Conservation (phyloP, 2,113 vertebrate genomes). For the Chaetodon auriga region DNA sequence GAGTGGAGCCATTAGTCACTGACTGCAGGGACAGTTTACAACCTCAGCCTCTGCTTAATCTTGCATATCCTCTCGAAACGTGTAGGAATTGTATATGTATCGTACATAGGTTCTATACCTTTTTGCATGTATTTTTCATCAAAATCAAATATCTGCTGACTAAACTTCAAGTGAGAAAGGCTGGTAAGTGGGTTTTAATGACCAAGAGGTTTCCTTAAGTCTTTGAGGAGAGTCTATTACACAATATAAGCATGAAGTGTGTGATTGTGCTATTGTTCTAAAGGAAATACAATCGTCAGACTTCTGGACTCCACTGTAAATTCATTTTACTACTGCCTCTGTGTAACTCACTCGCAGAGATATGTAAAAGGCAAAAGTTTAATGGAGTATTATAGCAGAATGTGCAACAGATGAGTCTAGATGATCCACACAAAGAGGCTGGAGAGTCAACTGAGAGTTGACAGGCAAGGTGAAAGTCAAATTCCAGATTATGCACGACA, state of each 20-base stretch:
- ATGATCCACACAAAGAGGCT: too few species aligned
- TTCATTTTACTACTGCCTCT: not conserved
- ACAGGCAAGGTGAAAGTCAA: too few species aligned
- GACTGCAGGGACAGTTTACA: slow-evolving; percentile 32
- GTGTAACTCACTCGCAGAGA: not conserved
- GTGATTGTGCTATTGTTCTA: not conserved
- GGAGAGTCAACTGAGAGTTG: too few species aligned
- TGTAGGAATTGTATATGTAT: not conserved
- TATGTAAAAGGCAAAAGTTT: too few species aligned
- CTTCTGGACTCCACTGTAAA: not conserved
- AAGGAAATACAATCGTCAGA: not conserved
- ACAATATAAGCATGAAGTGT: too few species aligned
- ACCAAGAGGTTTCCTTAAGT: not conserved
- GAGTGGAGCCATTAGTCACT: slow-evolving; percentile 64
- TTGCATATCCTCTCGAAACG: not conserved
- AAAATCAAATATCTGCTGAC: not conserved
- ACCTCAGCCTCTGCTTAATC: not conserved
- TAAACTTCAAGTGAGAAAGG: not conserved
- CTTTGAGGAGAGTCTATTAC: not conserved
- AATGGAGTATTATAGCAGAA: too few species aligned
- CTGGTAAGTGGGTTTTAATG: not conserved
- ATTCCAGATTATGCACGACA: too few species aligned
- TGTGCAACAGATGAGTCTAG: too few species aligned
- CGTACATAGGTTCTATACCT: not conserved
- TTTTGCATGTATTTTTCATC: not conserved